Base-by-base conservation (phyloP, 2,113 vertebrate species). In the Pithys albifrons region DNA sequence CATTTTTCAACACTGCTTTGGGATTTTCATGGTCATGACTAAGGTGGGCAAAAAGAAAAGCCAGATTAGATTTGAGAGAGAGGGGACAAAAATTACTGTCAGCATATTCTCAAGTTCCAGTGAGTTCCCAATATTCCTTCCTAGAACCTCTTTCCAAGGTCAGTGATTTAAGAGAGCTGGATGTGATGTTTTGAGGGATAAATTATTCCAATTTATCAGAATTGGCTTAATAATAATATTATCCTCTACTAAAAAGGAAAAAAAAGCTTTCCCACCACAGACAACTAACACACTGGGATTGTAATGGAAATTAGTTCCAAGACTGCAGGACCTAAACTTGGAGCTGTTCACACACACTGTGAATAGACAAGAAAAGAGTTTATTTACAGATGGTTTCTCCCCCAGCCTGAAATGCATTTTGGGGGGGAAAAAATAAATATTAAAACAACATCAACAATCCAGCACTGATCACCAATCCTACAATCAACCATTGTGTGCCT, bases 401-500 rank as follows among this genome's bases (percentile, higher is more conserved):
- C 45, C 61, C 19, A 76, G 24, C 59, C 83, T 73, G 66, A 96
- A 81, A 75, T 48, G 49, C 35, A 87, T 57, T 85, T 74, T 9
- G 9, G 51, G 55, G 12, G 6, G 27, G 22, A 61, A 58, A 54
- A 37, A 27, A 27, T 24, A 25, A 65, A 57, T 6, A 79, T 43
- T 67, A 95, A 92, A 91, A 9, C 17, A 81, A 55, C 71, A 80
- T 48, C 87, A 95, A 76, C 70, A 95, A 89, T 20, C 78, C 77
- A 41, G 54, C 14, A 69, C 37, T 94, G 52, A 46, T 0, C 2
- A 94, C 54, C 54, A 79, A 64, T 25, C 23, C 66, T 49, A 95
- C 96, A 96, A 96, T 94, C 85, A 75, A 10, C 35, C 76, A 92
- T 92, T 95, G 93, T 95, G 65, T 46, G 52, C 80, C 79, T 43